A percentile compares a stretch with the other conserved stretches of the same genome.
Evolutionary conservation across 2,888 invertebrate species (phyloP).

Genomic region (Artemia sp.): DNA sequence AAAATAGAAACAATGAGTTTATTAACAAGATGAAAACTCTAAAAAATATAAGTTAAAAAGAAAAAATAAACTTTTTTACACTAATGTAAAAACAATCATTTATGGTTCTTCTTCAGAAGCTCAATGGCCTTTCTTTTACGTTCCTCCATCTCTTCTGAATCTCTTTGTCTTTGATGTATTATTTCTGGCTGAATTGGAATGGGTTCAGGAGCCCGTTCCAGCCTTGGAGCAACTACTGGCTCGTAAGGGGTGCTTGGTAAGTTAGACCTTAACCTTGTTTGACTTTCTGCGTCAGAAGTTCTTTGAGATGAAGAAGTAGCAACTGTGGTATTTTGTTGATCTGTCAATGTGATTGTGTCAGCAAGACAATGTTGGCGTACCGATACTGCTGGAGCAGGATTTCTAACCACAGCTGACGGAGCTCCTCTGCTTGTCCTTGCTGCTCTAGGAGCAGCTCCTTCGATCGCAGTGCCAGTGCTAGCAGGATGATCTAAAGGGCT

Average conservation of each 20-base stretch:
- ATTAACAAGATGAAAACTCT: too few species aligned
- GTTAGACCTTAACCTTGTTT: background rate
- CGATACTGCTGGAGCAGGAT: background rate
- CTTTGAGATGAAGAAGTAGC: too few species aligned
- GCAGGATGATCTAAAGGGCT: too few species aligned
- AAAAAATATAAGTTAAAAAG: too few species aligned
- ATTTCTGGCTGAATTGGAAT: constrained; percentile 2
- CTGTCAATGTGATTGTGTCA: background rate
- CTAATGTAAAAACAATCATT: background rate
- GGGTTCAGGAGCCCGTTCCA: background rate
- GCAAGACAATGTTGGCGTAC: background rate
- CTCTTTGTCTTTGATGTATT: constrained; percentile 9
- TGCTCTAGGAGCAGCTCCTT: background rate
- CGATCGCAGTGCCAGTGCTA: too few species aligned
- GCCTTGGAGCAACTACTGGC: constrained; percentile 6
- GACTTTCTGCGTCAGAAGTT: background rate
- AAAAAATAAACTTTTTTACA: too few species aligned
- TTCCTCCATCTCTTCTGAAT: constrained; percentile 11
- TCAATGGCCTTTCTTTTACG: background rate
- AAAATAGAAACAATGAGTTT: too few species aligned
- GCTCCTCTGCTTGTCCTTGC: background rate
- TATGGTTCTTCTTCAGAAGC: background rate
- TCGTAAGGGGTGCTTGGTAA: background rate
- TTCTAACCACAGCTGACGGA: background rate
- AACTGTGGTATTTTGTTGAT: background rate